A percentile compares a stretch with the other conserved stretches of the same genome.
These are phyloP conservation scores for Apogon talboti DNA, from an alignment of 2,797 vertebrate species.

Conservation along the genomic window DNA sequence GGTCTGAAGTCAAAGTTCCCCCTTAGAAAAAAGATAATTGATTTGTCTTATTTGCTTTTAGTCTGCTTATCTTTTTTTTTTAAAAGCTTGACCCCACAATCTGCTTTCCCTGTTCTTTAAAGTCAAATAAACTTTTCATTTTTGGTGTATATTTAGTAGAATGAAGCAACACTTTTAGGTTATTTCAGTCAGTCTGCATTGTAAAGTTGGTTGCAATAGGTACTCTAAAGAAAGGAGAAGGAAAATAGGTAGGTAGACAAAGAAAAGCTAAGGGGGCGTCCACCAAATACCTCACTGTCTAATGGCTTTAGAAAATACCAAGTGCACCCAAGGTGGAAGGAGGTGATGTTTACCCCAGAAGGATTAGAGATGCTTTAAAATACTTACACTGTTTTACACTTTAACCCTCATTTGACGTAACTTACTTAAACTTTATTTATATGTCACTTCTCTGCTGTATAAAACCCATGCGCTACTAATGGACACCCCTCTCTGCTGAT, in stretches of 20 bases:
- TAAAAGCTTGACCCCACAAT: background rate
- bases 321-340: slow-evolving; percentile 11
- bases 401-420: rapidly evolving
- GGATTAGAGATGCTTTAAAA: background rate
- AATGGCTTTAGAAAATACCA: slow-evolving; percentile 58
- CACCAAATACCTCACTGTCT: slow-evolving; percentile 61
- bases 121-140: background rate
- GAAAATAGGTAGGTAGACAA: slow-evolving; percentile 72
- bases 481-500: background rate
- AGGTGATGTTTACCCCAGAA: rapidly evolving
- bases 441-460: background rate
- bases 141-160: background rate
- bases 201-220: background rate
- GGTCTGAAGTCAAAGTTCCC: background rate
- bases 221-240: slow-evolving; percentile 29
- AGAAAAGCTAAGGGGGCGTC: slow-evolving; percentile 67
- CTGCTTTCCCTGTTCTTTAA: slow-evolving; percentile 1
- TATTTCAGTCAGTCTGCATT: background rate
- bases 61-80: slow-evolving; percentile 8
- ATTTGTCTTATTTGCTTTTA: background rate
- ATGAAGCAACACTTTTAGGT: background rate
- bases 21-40: background rate
- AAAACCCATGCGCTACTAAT: background rate
- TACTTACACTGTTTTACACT: background rate
- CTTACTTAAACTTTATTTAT: background rate